Base-by-base conservation (phyloP, 2,797 vertebrate genomes). In the Peromyscus nudipes region DNA sequence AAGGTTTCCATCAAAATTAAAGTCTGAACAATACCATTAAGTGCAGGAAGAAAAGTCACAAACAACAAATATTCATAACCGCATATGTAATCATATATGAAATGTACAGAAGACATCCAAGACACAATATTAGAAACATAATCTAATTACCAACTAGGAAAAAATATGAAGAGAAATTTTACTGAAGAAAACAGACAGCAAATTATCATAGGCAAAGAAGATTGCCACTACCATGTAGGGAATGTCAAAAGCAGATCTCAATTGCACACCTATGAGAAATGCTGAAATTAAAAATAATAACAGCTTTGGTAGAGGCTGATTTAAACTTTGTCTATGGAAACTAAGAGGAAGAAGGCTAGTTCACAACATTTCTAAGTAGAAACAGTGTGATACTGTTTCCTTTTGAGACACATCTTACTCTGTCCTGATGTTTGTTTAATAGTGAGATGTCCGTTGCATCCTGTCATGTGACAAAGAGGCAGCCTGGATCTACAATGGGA, bases 311-410 rank as follows among this genome's bases (percentile, higher is more conserved):
- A 13, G 7, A 84, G 43, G 55, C 69, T 80, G 37, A 84, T 40
- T 19, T 21, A 11, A 71, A 4, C n/a, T 82, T 87, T 79, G 4
- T 3, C 43, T 60, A 62, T 90, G 75, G 96, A 92, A 84, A 9
- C 64, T 80, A 40, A 90, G 13, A 60, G 37, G 40, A 31, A 43
- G 11, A 3, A 31, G 90, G 40, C 11, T 76, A 71, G 43, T n/a
- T 73, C 29, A 88, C 43, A 29, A 3, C 6, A 60, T 79, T 83
- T 95, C 62, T 93, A 83, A 94, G 89, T 60, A 90, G 34, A 37
- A 43, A 67, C 69, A 62, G 64, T 49, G 31, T 49, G 34, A 73
- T 6, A 71, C 14, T 43, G 9, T 37, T 52, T 67, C 71, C n/a
- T 11, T 7, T 80, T 8, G 40, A 82, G 62, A 87, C 8, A 12